Percentiles rank a stretch among this genome's conserved stretches.
These are phyloP conservation scores for Pao palembangensis DNA, from an alignment of 2,113 vertebrate genomes.

Conservation along the genomic window DNA sequence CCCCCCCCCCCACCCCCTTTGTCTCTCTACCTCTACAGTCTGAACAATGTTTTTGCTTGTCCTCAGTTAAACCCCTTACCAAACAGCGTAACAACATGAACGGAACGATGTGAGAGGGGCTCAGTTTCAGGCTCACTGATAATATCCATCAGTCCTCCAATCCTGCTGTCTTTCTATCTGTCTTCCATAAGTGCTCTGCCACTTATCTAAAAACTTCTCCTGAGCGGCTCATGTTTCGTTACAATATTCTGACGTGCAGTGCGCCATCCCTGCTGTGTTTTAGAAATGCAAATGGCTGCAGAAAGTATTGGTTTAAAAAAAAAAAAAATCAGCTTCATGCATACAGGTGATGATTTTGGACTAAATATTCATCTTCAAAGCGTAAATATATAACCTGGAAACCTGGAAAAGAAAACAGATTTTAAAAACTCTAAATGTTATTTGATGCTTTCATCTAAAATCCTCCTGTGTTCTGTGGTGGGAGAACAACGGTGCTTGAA, in stretches of 20 bases:
- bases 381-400: too few species aligned
- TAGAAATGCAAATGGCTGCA: constrained; percentile 7
- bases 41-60: constrained; percentile 8
- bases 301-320: constrained; percentile 16
- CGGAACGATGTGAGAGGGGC: constrained; percentile 15
- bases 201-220: constrained; percentile 12
- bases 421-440: too few species aligned
- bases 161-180: constrained; percentile 6
- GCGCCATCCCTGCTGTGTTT: background rate
- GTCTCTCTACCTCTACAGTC: constrained; percentile 1
- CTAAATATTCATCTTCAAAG: too few species aligned
- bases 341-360: background rate
- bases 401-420: too few species aligned
- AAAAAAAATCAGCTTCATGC: background rate
- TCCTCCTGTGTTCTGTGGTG: constrained; percentile 1
- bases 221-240: background rate
- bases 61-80: constrained; percentile 43
- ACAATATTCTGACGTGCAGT: constrained; percentile 3
- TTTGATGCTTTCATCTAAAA: too few species aligned
- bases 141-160: constrained; percentile 28
- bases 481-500: constrained; percentile 8
- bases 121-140: constrained; percentile 19
- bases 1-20: background rate
- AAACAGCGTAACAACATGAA: constrained; percentile 20
- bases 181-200: constrained; percentile 1